Evolutionary conservation across 2,888 invertebrate species (phyloP).

Genomic region (Eurois occulta): DNA sequence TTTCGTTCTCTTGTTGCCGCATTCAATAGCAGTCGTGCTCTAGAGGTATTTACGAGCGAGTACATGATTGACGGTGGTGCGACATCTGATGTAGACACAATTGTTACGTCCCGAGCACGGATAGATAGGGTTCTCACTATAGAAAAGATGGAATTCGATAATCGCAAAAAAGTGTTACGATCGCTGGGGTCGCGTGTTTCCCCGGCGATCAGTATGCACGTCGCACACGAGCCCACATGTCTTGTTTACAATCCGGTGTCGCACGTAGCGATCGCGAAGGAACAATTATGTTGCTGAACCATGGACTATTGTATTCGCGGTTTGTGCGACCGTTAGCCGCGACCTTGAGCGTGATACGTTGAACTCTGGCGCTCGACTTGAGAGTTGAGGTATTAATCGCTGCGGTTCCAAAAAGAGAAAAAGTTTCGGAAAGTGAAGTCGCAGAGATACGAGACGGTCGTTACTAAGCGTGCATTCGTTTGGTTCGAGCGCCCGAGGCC

Average conservation of each 20-base stretch:
- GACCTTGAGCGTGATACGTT: conserved; percentile 78
- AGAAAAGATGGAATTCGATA: conserved; percentile 72
- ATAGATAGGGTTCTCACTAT: conserved; percentile 61
- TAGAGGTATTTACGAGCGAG: conserved; percentile 72
- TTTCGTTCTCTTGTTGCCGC: conserved; percentile 82
- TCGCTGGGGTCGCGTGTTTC: conserved; percentile 79
- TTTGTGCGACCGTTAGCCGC: conserved; percentile 69
- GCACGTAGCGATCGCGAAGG: conserved; percentile 72
- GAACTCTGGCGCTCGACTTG: conserved; percentile 75
- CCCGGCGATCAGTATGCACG: conserved; percentile 83
- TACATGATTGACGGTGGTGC: conserved; percentile 78
- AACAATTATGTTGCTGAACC: conserved; percentile 76
- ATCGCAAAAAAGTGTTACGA: conserved; percentile 76
- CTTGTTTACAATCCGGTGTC: conserved; percentile 81
- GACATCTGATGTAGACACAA: conserved; percentile 69
- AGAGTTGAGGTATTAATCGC: conserved; percentile 68
- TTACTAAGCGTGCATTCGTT: conserved; percentile 85
- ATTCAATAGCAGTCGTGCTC: conserved; percentile 81
- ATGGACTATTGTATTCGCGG: conserved; percentile 73
- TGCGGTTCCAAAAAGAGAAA: conserved; percentile 76
- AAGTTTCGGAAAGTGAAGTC: conserved; percentile 78
- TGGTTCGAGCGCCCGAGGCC: conserved; percentile 86
- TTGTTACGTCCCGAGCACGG: conserved; percentile 57
- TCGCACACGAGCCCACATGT: conserved; percentile 67
- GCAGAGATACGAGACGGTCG: conserved; percentile 81